A percentile compares a stretch with the other conserved stretches of the same genome.
Conservation (phyloP, 2,113 vertebrate genomes). For the Dinomys branickii region DNA sequence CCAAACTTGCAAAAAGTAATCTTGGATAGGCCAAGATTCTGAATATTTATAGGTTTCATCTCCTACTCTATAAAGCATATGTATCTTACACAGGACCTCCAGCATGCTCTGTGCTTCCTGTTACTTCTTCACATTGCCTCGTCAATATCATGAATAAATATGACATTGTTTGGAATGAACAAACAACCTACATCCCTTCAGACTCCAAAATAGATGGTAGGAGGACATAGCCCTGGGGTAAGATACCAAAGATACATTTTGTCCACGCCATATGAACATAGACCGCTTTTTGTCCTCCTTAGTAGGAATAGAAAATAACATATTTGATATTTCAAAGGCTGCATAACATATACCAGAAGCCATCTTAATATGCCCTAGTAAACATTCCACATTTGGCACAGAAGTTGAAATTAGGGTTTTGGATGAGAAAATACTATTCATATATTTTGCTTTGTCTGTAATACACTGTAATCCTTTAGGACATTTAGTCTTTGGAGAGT, state of each 20-base stretch:
- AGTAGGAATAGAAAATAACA: not conserved
- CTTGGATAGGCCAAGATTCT: not conserved
- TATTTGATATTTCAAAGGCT: not conserved
- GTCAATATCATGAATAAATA: not conserved
- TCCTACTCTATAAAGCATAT: not conserved
- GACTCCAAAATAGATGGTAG: not conserved
- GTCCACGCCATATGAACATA: not conserved
- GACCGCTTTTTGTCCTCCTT: not conserved
- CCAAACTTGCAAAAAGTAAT: not conserved
- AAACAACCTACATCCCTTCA: not conserved
- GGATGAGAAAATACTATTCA: not conserved
- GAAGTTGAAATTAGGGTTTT: not conserved
- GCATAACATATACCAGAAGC: accelerated
- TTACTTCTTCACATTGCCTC: not conserved
- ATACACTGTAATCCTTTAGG: not conserved
- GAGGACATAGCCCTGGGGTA: not conserved
- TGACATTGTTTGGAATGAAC: not conserved
- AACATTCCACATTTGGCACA: not conserved
- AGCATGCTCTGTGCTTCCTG: not conserved
- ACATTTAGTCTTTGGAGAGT: not conserved
- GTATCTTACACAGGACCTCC: not conserved
- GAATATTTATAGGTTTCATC: not conserved
- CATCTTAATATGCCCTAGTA: not conserved
- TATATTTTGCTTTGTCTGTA: not conserved
- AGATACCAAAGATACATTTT: not conserved